Evolutionary conservation across 2,888 invertebrate genomes (phyloP), one percentile per base, ranked within the genome.

Genomic region (Agonopterix arenella): DNA sequence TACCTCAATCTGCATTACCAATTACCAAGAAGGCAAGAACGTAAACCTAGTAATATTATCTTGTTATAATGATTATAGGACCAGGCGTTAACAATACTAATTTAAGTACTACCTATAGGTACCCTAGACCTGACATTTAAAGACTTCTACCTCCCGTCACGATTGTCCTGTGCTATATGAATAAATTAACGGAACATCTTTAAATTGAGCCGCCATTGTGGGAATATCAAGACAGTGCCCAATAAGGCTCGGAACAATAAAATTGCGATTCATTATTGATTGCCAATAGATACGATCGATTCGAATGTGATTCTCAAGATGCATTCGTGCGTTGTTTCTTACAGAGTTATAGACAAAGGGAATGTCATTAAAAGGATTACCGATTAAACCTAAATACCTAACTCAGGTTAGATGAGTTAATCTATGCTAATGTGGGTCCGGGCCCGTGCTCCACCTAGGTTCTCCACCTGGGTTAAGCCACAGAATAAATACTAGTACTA

Each of bases 181-280:
- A 66, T 65, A 65, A 59, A 66, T 61, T 55, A 58, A 53, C 52
- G 41, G 55, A 51, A 55, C 51, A 50, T 57, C 57, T 60, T 58
- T 52, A 61, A 50, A 46, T 37, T 57, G 52, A 56, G 48, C 55
- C 48, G 53, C 57, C 60, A 63, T 68, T 64, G 60, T 57, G 51
- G 55, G 55, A 56, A 61, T 57, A 60, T 58, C 52, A 57, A 56
- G 47, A 56, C 54, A 55, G 46, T 49, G 51, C 58, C 55, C 52
- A 54, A 54, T 55, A 57, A 53, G 59, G 58, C 51, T 62, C 57
- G 49, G 52, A 61, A 70, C 63, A 72, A 74, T 70, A 60, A 65
- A 70, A 68, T 68, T 64, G 56, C 59, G 52, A 46, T 56, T 55
- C 49, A 56, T 55, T 53, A 54, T 57, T 59, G 59, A 58, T 57